phyloP scores from a whole-genome alignment of 2,797 vertebrate species.

The Meda fulgida region DNA sequence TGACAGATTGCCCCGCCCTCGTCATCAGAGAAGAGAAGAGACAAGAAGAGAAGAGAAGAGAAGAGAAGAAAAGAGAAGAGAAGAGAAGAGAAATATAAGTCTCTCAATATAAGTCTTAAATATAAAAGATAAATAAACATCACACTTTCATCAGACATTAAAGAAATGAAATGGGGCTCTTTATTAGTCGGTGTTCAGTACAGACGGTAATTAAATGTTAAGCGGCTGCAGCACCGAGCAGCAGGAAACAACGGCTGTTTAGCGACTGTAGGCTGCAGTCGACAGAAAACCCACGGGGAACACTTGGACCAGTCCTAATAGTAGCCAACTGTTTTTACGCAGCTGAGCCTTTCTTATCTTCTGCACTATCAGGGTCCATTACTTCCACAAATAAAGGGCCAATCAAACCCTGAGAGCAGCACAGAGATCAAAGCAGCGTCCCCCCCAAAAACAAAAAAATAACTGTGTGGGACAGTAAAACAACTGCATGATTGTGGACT shows the following conservation, averaged over 20 bases:
- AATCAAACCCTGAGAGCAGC: slow-evolving; percentile 74
- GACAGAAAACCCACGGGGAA: slow-evolving; percentile 50
- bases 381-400: slow-evolving; percentile 77
- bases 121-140: too few species aligned
- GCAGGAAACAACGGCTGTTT: slow-evolving; percentile 12
- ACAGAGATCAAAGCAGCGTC: slow-evolving; percentile 70
- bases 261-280: slow-evolving; percentile 22
- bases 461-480: slow-evolving; percentile 63
- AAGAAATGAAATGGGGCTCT: background rate
- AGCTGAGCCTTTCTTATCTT: slow-evolving; percentile 69
- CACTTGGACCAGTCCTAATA: slow-evolving; percentile 65
- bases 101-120: too few species aligned
- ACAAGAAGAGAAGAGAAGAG: too few species aligned
- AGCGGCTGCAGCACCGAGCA: slow-evolving; percentile 13
- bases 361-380: slow-evolving; percentile 72
- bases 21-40: too few species aligned
- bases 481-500: slow-evolving; percentile 63
- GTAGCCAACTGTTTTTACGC: slow-evolving; percentile 72
- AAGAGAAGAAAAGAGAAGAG: too few species aligned
- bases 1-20: too few species aligned
- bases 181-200: background rate
- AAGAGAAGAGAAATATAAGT: too few species aligned
- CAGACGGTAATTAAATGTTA: slow-evolving; percentile 20
- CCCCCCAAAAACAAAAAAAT: slow-evolving; percentile 51
- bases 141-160: background rate